Percentiles rank a stretch among this genome's conserved stretches.
Evolutionary conservation across 2,888 invertebrate species (phyloP).

Genomic region (Pristionchus arcanus): DNA sequence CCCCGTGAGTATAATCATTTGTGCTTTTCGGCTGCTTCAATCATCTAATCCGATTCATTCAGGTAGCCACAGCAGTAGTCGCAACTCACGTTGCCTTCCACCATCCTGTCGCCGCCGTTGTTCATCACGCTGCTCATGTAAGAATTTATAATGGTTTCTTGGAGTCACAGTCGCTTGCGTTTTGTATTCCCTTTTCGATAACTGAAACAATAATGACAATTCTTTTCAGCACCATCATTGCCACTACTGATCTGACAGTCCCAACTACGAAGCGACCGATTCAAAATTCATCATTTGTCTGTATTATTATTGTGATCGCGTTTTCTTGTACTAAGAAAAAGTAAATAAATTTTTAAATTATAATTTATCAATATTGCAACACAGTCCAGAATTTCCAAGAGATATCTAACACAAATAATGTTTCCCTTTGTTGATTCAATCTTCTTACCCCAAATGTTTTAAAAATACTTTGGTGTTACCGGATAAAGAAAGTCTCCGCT

Average conservation of each 20-base stretch:
- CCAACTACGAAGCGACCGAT: too few species aligned
- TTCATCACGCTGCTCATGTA: constrained; percentile 2
- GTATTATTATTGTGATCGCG: too few species aligned
- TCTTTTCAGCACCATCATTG: not conserved
- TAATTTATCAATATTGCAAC: too few species aligned
- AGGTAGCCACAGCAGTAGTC: not conserved
- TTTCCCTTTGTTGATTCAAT: too few species aligned
- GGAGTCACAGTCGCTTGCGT: not conserved
- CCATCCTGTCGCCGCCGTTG: constrained; percentile 1
- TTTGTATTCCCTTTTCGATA: not conserved
- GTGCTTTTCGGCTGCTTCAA: not conserved
- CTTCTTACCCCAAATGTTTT: too few species aligned
- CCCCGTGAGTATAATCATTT: not conserved
- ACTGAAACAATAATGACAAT: not conserved
- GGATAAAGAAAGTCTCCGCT: too few species aligned
- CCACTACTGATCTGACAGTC: not conserved
- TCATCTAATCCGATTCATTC: not conserved
- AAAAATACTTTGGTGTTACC: too few species aligned
- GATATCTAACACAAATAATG: too few species aligned
- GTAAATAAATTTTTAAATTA: too few species aligned
- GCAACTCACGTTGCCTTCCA: not conserved
- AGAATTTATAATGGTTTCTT: not conserved
- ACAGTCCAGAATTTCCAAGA: too few species aligned
- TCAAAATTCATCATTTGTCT: too few species aligned
- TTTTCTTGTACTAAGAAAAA: too few species aligned